Conservation (phyloP, 2,888 invertebrate genomes). For the Ormia ochracea region DNA sequence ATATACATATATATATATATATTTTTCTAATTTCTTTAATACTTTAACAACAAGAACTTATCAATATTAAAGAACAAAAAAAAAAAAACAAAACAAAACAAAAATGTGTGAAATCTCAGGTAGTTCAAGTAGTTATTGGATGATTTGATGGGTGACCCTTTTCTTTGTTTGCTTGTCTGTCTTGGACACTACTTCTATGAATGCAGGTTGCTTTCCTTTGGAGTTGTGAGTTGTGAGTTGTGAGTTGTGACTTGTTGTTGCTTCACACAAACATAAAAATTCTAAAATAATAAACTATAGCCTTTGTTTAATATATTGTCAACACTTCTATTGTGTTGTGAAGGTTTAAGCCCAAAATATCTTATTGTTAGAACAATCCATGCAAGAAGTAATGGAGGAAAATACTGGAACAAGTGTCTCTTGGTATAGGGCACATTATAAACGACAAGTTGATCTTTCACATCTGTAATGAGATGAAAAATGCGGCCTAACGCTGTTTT, state of each 20-base stretch:
- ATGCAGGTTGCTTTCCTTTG: slow-evolving; percentile 12
- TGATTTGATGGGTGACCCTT: slow-evolving; percentile 52
- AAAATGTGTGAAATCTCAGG: slow-evolving; percentile 66
- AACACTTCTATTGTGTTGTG: slow-evolving; percentile 27
- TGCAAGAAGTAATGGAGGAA: slow-evolving; percentile 1
- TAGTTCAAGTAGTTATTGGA: slow-evolving; percentile 56
- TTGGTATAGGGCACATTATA: background rate
- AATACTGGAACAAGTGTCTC: slow-evolving; percentile 41
- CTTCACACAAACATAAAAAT: background rate
- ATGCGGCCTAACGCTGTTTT: slow-evolving; percentile 53
- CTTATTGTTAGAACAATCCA: background rate
- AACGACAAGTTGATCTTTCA: slow-evolving; percentile 20
- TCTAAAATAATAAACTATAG: slow-evolving; percentile 1
- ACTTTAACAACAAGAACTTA: slow-evolving; percentile 7
- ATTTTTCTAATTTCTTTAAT: slow-evolving; percentile 24
- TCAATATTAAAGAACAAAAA: slow-evolving; percentile 14
- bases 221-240: too few species aligned
- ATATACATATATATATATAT: too few species aligned
- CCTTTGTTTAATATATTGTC: slow-evolving; percentile 32
- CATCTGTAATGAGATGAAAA: slow-evolving; percentile 22
- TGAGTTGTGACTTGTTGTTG: too few species aligned
- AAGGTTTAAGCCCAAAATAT: slow-evolving; percentile 11
- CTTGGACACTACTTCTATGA: slow-evolving; percentile 9
- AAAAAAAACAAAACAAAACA: too few species aligned
- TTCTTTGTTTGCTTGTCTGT: slow-evolving; percentile 10